These are phyloP conservation scores for Rhincodon typus DNA, from an alignment of 2,797 vertebrate genomes.

Conservation along the genomic window DNA sequence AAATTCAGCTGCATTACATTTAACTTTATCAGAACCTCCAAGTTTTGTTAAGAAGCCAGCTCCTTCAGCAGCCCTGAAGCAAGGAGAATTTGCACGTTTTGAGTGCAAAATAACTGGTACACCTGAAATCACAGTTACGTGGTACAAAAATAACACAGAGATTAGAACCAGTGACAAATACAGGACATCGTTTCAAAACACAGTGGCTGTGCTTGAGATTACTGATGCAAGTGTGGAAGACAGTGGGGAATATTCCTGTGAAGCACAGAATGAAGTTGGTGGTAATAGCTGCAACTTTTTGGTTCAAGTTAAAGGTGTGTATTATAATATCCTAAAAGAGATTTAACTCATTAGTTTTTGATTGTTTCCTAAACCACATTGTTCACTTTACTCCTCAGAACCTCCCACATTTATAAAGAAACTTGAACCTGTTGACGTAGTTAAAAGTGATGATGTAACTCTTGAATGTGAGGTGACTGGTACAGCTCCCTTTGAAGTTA, in stretches of 20 bases:
- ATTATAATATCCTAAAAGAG: background rate
- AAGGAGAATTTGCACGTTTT: conserved; percentile 79
- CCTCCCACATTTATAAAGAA: conserved; percentile 84
- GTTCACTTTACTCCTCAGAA: conserved; percentile 64
- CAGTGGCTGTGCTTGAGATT: conserved; percentile 76
- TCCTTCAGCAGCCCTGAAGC: conserved; percentile 84
- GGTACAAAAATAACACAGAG: conserved; percentile 92
- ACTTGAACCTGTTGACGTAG: conserved; percentile 77
- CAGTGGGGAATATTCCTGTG: conserved; percentile 86
- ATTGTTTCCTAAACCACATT: conserved; percentile 34
- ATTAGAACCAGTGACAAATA: conserved; percentile 75
- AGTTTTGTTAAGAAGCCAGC: conserved; percentile 89
- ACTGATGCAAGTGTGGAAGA: conserved; percentile 73
- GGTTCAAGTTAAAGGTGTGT: conserved; percentile 93
- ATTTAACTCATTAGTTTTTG: conserved; percentile 23
- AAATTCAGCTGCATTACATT: background rate
- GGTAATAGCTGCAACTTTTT: conserved; percentile 79
- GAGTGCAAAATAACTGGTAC: conserved; percentile 88
- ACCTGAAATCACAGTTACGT: conserved; percentile 81
- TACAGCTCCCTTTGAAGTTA: conserved; percentile 89
- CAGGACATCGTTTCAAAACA: conserved; percentile 73
- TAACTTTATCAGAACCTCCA: conserved; percentile 73
- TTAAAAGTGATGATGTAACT: conserved; percentile 72
- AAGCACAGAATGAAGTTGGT: conserved; percentile 86
- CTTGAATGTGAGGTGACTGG: conserved; percentile 87